phyloP scores from a whole-genome alignment of 2,113 vertebrate species.

The Malaclemys terrapin region DNA sequence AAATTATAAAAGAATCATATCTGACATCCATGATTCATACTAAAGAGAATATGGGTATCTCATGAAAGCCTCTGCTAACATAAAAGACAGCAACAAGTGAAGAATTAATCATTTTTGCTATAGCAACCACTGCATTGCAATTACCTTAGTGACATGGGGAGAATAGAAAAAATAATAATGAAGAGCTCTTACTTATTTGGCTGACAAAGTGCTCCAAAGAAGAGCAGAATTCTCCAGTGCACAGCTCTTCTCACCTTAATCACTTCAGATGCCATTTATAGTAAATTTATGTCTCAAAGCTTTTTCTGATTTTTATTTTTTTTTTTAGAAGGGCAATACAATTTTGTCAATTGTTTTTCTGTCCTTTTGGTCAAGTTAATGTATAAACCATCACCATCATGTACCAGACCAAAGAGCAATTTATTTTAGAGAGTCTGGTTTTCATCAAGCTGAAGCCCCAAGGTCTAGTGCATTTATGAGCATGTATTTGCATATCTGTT shows the following conservation, averaged over 20 bases:
- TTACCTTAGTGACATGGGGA: slow-evolving; percentile 62
- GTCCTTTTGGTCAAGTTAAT: slow-evolving; percentile 26
- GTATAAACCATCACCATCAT: neutral
- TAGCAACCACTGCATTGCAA: slow-evolving; percentile 68
- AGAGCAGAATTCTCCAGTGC: slow-evolving; percentile 32
- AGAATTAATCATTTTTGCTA: slow-evolving; percentile 74
- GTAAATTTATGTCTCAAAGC: slow-evolving; percentile 28
- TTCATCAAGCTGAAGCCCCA: neutral
- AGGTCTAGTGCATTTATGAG: neutral
- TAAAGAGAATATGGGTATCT: slow-evolving; percentile 27
- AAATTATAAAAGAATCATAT: slow-evolving; percentile 38
- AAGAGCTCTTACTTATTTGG: slow-evolving; percentile 62
- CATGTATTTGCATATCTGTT: neutral
- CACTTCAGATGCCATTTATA: slow-evolving; percentile 35
- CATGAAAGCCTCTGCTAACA: slow-evolving; percentile 42
- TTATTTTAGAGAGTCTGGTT: neutral
- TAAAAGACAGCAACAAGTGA: slow-evolving; percentile 34
- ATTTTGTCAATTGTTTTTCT: slow-evolving; percentile 26
- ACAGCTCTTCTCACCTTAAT: slow-evolving; percentile 52
- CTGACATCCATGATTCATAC: slow-evolving; percentile 52
- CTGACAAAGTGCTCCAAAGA: slow-evolving; percentile 46
- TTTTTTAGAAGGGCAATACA: slow-evolving; percentile 33
- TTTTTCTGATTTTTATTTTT: slow-evolving; percentile 1
- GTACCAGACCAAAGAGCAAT: neutral
- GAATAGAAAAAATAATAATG: slow-evolving; percentile 51